Conservation (phyloP, 2,113 vertebrate genomes). For the Piprites chloris region DNA sequence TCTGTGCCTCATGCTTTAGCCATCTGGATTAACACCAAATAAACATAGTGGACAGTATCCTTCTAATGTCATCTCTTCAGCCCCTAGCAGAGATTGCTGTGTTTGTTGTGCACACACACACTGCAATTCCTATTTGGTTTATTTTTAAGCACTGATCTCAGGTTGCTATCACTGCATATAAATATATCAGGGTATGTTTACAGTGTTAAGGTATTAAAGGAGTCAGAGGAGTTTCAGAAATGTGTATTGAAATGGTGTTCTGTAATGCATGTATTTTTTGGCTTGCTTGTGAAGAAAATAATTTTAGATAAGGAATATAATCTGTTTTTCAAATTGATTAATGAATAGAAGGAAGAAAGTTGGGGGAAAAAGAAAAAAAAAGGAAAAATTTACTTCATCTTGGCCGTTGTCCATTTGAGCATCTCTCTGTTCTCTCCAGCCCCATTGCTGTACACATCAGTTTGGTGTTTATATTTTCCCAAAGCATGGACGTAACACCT, state of each 20-base stretch:
- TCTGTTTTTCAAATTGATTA: neutral
- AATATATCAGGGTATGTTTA: neutral
- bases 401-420: neutral
- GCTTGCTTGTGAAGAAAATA: neutral
- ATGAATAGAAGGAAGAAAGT: neutral
- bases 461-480: neutral
- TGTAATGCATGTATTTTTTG: neutral
- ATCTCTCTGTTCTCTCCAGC: neutral
- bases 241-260: neutral
- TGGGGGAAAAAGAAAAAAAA: too few relatives aligned
- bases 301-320: neutral
- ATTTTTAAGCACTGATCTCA: constrained; percentile 18
- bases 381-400: neutral
- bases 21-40: neutral
- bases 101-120: neutral
- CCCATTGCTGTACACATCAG: neutral
- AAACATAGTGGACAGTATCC: neutral
- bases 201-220: neutral
- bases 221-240: neutral
- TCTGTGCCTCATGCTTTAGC: neutral
- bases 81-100: neutral
- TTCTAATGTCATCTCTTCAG: neutral
- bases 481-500: neutral
- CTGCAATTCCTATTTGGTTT: neutral
- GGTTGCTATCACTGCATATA: neutral